Evolutionary conservation across 1,140 invertebrate species (phyloP).

Genomic region (Brachionus manjavacas): DNA sequence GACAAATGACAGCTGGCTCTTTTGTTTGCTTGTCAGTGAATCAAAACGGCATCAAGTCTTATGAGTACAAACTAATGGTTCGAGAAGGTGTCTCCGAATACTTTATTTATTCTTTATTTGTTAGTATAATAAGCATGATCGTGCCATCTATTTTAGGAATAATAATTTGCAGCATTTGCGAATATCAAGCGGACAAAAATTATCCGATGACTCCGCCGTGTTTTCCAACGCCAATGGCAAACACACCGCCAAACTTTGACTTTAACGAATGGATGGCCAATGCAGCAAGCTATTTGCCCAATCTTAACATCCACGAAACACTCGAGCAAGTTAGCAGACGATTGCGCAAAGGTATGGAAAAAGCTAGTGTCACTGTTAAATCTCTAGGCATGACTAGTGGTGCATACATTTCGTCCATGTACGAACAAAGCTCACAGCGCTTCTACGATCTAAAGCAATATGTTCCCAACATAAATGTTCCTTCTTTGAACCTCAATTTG

Average conservation of each 20-base stretch:
- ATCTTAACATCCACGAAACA: constrained; percentile 37
- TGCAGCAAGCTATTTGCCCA: constrained; percentile 36
- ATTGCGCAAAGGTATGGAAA: constrained; percentile 37
- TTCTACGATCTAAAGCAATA: constrained; percentile 18
- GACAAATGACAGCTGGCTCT: neutral
- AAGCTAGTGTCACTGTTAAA: constrained; percentile 38
- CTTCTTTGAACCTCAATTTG: neutral
- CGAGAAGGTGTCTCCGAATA: constrained; percentile 21
- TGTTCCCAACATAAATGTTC: constrained; percentile 33
- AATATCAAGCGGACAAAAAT: constrained; percentile 23
- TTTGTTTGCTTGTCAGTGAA: constrained; percentile 39
- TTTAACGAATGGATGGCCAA: constrained; percentile 42
- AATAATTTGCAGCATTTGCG: constrained; percentile 24
- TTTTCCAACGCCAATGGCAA: constrained; percentile 17
- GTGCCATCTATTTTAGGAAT: constrained; percentile 24
- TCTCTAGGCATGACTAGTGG: neutral
- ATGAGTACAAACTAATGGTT: neutral
- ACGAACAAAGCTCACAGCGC: constrained; percentile 34
- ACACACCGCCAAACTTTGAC: constrained; percentile 36
- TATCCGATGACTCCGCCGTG: constrained; percentile 40
- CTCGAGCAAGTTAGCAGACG: constrained; percentile 29
- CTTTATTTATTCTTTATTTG: constrained; percentile 37
- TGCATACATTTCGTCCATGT: constrained; percentile 39
- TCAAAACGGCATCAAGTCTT: constrained; percentile 2
- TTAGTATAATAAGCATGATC: constrained; percentile 36